These are phyloP conservation scores for Neosilurus hyrtlii DNA, from an alignment of 2,797 vertebrate genomes.

Conservation along the genomic window DNA sequence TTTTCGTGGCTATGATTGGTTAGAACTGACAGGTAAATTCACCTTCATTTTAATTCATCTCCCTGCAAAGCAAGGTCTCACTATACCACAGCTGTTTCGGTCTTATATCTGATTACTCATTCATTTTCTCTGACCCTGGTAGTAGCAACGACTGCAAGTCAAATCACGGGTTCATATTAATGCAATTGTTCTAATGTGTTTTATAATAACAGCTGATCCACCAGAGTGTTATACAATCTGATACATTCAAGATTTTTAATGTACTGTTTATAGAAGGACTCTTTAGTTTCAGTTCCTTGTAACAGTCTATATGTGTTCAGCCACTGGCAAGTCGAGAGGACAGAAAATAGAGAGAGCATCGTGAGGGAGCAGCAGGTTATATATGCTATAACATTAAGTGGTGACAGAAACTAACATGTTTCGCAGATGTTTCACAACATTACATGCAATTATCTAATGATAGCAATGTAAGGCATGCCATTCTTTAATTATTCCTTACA, in stretches of 20 bases:
- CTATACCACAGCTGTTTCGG: not conserved
- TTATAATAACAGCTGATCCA: not conserved
- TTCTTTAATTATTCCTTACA: not conserved
- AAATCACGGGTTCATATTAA: not conserved
- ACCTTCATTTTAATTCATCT: not conserved
- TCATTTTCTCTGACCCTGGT: not conserved
- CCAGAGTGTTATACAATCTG: not conserved
- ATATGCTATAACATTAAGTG: not conserved
- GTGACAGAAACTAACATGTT: not conserved
- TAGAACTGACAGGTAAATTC: not conserved
- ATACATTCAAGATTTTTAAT: not conserved
- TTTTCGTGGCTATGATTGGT: no score
- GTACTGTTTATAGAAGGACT: not conserved
- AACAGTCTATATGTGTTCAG: not conserved
- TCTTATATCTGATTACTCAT: not conserved
- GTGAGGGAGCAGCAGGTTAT: not conserved
- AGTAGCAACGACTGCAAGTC: not conserved
- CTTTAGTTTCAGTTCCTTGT: not conserved
- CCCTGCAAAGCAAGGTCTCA: not conserved
- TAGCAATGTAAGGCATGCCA: not conserved
- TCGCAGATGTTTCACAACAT: not conserved
- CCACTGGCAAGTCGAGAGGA: not conserved
- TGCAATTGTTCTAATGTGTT: not conserved
- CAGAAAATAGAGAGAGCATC: not conserved
- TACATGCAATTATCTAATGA: not conserved